phyloP scores from a whole-genome alignment of 2,113 vertebrate species.

The Notothenia rossii region DNA sequence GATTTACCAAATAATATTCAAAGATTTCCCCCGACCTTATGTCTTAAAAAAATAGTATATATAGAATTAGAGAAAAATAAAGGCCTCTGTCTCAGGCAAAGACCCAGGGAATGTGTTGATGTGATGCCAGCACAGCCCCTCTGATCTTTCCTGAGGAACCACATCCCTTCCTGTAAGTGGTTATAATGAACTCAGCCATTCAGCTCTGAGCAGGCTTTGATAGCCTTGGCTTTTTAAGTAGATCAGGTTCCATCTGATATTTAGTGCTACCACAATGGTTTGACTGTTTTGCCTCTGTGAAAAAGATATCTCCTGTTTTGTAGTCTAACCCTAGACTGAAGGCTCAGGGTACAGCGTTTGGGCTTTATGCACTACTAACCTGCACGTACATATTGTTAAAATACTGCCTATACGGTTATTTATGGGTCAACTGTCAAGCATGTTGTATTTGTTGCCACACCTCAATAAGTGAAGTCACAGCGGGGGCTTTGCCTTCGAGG shows the following conservation, averaged over 20 bases:
- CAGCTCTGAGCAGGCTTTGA: conserved; percentile 56
- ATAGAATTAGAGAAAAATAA: conserved; percentile 16
- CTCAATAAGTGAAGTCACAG: conserved; percentile 43
- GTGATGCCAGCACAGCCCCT: conserved; percentile 51
- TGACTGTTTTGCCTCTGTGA: conserved; percentile 43
- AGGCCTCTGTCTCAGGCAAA: conserved; percentile 38
- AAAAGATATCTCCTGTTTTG: conserved; percentile 29
- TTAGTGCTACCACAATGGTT: conserved; percentile 50
- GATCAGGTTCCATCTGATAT: conserved; percentile 70
- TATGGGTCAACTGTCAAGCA: neutral
- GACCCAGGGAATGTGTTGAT: conserved; percentile 52
- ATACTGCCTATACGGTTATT: neutral
- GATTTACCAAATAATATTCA: conserved; percentile 5
- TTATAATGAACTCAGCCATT: conserved; percentile 67
- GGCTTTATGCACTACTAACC: conserved; percentile 7
- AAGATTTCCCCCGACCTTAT: conserved; percentile 10
- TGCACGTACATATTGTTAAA: neutral
- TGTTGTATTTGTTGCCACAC: conserved; percentile 3
- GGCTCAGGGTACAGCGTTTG: neutral
- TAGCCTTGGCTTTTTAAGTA: conserved; percentile 61
- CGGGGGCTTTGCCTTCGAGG: conserved; percentile 3
- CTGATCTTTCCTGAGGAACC: conserved; percentile 58
- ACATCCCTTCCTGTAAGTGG: conserved; percentile 67
- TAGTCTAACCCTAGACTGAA: conserved; percentile 11
- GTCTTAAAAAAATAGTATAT: conserved; percentile 6